These are phyloP conservation scores for Thunnus thynnus DNA, from an alignment of 2,113 vertebrate genomes.

Conservation along the genomic window DNA sequence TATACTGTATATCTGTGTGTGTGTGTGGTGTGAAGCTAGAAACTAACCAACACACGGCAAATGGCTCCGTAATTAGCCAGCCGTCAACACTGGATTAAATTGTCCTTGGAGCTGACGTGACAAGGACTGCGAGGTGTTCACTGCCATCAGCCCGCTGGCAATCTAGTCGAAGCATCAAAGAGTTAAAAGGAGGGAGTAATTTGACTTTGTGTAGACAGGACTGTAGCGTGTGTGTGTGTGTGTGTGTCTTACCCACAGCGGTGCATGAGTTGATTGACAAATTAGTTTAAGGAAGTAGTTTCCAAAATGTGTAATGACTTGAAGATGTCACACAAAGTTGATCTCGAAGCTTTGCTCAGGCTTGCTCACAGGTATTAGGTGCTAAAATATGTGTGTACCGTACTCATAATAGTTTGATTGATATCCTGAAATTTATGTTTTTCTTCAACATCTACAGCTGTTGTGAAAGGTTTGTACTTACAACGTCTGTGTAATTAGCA, in stretches of 20 bases:
- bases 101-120: constrained; percentile 49
- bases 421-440: constrained; percentile 2
- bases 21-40: constrained; percentile 30
- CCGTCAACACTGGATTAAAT: constrained; percentile 62
- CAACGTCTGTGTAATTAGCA: constrained; percentile 37
- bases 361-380: constrained; percentile 15
- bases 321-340: constrained; percentile 30
- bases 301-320: constrained; percentile 51
- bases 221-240: neutral
- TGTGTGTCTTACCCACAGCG: constrained; percentile 10
- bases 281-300: constrained; percentile 53
- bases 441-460: constrained; percentile 15
- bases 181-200: neutral
- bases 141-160: constrained; percentile 19
- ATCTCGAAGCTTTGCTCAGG: constrained; percentile 4
- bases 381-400: neutral
- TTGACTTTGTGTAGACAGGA: constrained; percentile 22
- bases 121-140: neutral
- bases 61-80: constrained; percentile 58
- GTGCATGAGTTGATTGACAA: constrained; percentile 48
- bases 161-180: constrained; percentile 40
- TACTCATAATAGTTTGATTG: constrained; percentile 35
- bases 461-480: constrained; percentile 38
- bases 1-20: constrained; percentile 1
- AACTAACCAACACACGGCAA: constrained; percentile 4